Conservation (phyloP, 2,797 vertebrate genomes). For the Chiloscyllium punctatum region DNA sequence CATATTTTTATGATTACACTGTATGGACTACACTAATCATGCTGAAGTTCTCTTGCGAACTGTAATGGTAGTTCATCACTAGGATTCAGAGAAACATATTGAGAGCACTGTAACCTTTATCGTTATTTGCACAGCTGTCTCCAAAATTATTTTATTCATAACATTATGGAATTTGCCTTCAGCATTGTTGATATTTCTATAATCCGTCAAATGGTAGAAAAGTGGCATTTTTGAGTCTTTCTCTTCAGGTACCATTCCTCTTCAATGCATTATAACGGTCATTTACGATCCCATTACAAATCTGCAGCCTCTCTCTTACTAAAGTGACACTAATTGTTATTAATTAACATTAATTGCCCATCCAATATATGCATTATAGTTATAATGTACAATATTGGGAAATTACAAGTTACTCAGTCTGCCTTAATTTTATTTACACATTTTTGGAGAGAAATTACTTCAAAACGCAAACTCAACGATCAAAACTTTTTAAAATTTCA, state of each 20-base stretch:
- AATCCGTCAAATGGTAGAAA: too few species aligned
- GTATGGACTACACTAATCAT: not conserved
- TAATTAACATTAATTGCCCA: not conserved
- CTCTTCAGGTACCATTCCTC: not conserved
- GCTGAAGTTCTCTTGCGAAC: not conserved
- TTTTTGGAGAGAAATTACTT: not conserved
- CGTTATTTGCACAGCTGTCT: not conserved
- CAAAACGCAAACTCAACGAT: not conserved
- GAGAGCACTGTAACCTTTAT: not conserved
- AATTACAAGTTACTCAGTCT: not conserved
- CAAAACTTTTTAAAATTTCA: not conserved
- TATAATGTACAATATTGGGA: not conserved
- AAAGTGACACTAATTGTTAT: not conserved
- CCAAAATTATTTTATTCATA: not conserved
- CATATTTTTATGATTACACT: not conserved
- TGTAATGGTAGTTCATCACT: not conserved
- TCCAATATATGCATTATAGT: not conserved
- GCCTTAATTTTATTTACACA: not conserved
- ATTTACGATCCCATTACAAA: not conserved
- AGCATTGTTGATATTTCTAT: not conserved
- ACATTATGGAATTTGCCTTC: not conserved
- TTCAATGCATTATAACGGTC: not conserved
- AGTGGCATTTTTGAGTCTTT: not conserved
- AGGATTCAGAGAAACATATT: not conserved
- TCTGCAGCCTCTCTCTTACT: not conserved